Evolutionary conservation across 2,113 vertebrate genomes (phyloP).

Genomic region (Petrocephalus zakoni): DNA sequence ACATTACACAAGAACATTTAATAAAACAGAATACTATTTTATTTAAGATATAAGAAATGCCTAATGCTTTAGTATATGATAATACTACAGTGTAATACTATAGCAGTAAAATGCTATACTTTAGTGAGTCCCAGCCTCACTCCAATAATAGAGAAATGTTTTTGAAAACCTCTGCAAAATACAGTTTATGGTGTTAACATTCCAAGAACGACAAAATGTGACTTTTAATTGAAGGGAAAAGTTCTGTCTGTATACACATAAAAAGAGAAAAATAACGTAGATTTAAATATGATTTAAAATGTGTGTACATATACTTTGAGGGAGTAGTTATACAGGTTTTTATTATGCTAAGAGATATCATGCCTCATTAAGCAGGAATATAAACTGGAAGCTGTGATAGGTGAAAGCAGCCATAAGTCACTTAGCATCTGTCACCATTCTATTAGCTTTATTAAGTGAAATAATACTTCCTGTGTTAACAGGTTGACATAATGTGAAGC

Average conservation of each 20-base stretch:
- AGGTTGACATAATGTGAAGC: neutral
- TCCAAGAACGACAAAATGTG: neutral
- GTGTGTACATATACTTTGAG: neutral
- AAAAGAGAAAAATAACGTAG: neutral
- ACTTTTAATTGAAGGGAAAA: neutral
- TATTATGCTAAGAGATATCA: neutral
- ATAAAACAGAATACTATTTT: neutral
- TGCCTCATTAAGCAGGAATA: neutral
- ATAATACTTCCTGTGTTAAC: constrained; percentile 6
- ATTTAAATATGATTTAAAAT: neutral
- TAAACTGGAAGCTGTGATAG: neutral
- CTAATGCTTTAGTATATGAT: neutral
- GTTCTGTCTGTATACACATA: neutral
- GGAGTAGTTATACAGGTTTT: neutral
- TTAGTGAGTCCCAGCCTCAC: neutral
- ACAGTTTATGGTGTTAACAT: neutral
- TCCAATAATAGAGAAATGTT: neutral
- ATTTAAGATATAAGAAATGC: neutral
- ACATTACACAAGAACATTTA: neutral
- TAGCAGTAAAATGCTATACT: neutral
- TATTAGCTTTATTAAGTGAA: constrained; percentile 21
- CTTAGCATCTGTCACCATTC: constrained; percentile 6
- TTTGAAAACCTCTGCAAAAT: neutral
- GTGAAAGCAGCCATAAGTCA: neutral
- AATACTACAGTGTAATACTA: neutral